phyloP scores from a whole-genome alignment of 2,888 invertebrate genomes.

The Drepanosiphum platanoidis region DNA sequence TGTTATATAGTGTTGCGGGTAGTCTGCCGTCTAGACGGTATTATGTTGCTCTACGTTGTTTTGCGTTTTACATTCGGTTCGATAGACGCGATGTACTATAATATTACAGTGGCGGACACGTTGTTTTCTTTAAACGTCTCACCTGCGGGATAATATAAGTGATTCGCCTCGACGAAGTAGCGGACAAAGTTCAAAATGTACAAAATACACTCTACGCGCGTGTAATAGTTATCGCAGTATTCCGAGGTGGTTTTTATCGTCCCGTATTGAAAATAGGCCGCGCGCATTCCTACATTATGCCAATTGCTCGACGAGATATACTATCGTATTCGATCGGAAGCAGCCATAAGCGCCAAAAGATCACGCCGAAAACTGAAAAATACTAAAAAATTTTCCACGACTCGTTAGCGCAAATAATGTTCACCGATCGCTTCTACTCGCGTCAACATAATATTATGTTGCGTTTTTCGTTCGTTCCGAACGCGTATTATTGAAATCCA shows the following conservation, averaged over 20 bases:
- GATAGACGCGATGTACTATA: neutral
- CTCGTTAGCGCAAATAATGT: no score
- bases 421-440: no score
- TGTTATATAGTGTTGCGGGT: neutral
- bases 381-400: no score
- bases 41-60: neutral
- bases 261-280: neutral
- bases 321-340: no score
- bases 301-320: no score
- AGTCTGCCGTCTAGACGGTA: neutral
- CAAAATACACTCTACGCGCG: neutral
- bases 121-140: neutral
- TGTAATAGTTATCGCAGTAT: neutral
- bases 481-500: no score
- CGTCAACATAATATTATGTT: no score
- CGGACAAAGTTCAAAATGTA: neutral
- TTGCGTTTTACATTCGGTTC: neutral
- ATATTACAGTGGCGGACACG: neutral
- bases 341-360: no score
- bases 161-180: neutral
- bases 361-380: no score
- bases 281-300: no score
- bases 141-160: neutral
- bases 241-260: neutral
- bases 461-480: no score